A percentile compares a stretch with the other conserved stretches of the same genome.
phyloP scores from a whole-genome alignment of 2,797 vertebrate genomes.

The Nannoperca australis region DNA sequence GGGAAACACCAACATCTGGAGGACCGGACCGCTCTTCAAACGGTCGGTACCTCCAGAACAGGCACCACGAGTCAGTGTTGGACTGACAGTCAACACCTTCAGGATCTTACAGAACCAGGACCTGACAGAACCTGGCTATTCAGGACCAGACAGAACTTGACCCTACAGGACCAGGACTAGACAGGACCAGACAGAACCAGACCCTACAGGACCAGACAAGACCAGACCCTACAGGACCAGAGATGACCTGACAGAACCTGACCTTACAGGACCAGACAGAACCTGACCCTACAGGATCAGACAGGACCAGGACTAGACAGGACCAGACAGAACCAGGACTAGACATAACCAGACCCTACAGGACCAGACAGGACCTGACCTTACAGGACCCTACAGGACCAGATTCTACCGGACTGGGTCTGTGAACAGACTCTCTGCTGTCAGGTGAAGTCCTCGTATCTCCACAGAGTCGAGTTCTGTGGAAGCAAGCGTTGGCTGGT shows the following conservation, averaged over 20 bases:
- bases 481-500: neutral
- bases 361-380: too few species aligned
- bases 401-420: neutral
- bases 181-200: too few species aligned
- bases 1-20: slow-evolving; percentile 99
- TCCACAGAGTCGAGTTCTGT: neutral
- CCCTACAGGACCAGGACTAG: too few species aligned
- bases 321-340: neutral
- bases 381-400: too few species aligned
- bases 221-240: neutral
- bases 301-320: neutral
- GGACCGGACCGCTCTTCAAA: slow-evolving; percentile 97
- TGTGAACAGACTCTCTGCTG: neutral
- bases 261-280: too few species aligned
- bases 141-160: too few species aligned
- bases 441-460: neutral
- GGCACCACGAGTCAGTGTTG: too few species aligned
- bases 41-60: slow-evolving; percentile 81
- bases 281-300: neutral
- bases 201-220: neutral
- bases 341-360: neutral
- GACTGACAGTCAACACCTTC: too few species aligned
- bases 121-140: too few species aligned
- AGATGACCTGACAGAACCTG: neutral
- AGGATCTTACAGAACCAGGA: too few species aligned